Evolutionary conservation across 2,888 invertebrate species (phyloP).

Genomic region (Apodemia duryi): DNA sequence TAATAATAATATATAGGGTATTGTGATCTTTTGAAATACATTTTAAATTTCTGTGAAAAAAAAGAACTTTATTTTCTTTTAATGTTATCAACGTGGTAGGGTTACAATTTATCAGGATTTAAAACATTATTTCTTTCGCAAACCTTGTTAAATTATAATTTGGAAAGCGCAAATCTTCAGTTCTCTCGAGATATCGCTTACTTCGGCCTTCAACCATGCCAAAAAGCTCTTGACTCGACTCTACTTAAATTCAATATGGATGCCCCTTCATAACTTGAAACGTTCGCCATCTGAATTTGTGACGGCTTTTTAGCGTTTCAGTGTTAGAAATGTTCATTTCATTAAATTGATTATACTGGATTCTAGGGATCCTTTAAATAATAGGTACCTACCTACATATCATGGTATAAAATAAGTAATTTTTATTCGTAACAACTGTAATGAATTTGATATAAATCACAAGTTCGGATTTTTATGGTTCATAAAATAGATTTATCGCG

Average conservation of each 20-base stretch:
- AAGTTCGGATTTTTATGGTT: too few species aligned
- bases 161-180: background rate
- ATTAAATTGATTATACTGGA: background rate
- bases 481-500: too few species aligned
- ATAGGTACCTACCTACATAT: background rate
- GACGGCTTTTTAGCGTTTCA: constrained; percentile 13
- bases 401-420: background rate
- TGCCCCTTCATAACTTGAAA: constrained; percentile 30
- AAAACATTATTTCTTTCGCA: constrained; percentile 18
- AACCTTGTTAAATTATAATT: constrained; percentile 12
- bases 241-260: constrained; percentile 48
- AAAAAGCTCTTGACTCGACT: constrained; percentile 39
- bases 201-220: constrained; percentile 38
- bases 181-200: constrained; percentile 59
- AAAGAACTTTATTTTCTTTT: background rate
- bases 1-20: too few species aligned
- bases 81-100: background rate
- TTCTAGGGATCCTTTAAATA: background rate
- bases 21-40: too few species aligned
- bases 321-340: background rate
- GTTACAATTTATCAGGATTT: background rate
- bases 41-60: background rate
- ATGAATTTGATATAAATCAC: too few species aligned
- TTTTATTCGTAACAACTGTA: background rate
- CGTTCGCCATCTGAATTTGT: constrained; percentile 26